Evolutionary conservation across 1,140 invertebrate genomes (phyloP), one percentile per base, ranked within the genome.

Genomic region (Aphis craccivora): DNA sequence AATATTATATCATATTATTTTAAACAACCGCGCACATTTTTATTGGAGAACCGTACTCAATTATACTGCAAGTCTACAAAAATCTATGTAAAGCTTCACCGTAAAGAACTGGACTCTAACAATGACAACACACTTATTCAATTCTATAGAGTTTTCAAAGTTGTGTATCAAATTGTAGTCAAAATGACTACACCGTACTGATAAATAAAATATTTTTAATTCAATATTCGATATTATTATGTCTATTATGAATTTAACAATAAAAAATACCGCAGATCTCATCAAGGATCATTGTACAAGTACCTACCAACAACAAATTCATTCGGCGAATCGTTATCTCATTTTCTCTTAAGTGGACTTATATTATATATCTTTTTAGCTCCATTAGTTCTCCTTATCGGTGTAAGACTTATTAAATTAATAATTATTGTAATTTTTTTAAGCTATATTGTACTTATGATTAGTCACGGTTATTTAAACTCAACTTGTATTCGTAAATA

Each of bases 311-410:
- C 86, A 51, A 87, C 1, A 30, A 67, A 67, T n/a, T 60, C 18
- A 90, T 90, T 90, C 89, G 37, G 37, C 25, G 35, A 90, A 90
- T 8, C 14, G 35, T 23, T 90, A 90, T 90, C 53, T 53, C 22
- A 2, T 55, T 14, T 55, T 40, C 7, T 90, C 18, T 55, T 14
- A 40, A 90, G 88, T 90, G 88, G 35, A 22, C 11, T 53, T 40
- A 53, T 55, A 40, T 48, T 35, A 51, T 53, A 48, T 35, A 88
- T 53, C 8, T 18, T 88, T 53, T 53, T 89, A 37, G 30, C 43
- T 45, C 40, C 43, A 20, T 45, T 45, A 43, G 11, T 87, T 84
- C 8, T 37, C 8, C 8, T 84, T 84, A 84, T 84, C 83, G 23
- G 22, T 25, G 22, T 37, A 20, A 83, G 35, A 18, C 20, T 83